A percentile compares a stretch with the other conserved stretches of the same genome.
These are phyloP conservation scores for Hypsopygia costalis DNA, from an alignment of 2,888 invertebrate species.

Conservation along the genomic window DNA sequence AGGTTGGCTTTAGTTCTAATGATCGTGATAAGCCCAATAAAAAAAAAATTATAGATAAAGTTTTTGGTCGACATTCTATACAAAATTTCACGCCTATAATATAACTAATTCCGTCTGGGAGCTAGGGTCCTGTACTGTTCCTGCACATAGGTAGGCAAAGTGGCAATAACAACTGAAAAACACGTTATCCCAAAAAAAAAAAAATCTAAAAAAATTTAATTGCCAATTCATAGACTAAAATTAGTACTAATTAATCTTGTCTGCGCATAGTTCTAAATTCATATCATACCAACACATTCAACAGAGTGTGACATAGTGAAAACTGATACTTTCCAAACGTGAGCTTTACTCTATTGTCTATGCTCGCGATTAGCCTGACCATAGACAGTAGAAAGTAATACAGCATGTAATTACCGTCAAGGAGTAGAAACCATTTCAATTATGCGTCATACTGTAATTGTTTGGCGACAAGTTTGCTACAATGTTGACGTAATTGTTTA, in stretches of 20 bases:
- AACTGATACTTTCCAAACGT: conserved; percentile 57
- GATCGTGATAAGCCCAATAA: too few relatives aligned
- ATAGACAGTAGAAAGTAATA: conserved; percentile 35
- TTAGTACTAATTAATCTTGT: conserved; percentile 11
- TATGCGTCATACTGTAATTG: conserved; percentile 8
- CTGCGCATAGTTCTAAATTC: conserved; percentile 11
- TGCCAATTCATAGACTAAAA: too few relatives aligned
- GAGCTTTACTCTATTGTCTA: conserved; percentile 40
- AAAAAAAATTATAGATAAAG: too few relatives aligned
- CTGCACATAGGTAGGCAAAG: too few relatives aligned
- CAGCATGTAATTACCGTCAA: conserved; percentile 24
- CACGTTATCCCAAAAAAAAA: too few relatives aligned
- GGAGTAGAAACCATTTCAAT: conserved; percentile 18
- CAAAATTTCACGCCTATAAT: too few relatives aligned
- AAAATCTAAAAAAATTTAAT: too few relatives aligned
- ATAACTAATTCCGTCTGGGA: too few relatives aligned
- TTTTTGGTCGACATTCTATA: too few relatives aligned
- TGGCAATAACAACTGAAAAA: too few relatives aligned
- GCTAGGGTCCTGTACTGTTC: too few relatives aligned
- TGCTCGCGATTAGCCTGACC: conserved; percentile 32
- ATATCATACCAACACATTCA: conserved; percentile 30
- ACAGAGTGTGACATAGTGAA: conserved; percentile 49
- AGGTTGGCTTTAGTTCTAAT: too few relatives aligned
- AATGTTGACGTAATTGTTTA: neutral
- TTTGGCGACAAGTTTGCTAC: conserved; percentile 3